Percentiles rank a stretch among this genome's conserved stretches.
Evolutionary conservation across 2,113 vertebrate genomes (phyloP).

Genomic region (Aplodontia rufa): DNA sequence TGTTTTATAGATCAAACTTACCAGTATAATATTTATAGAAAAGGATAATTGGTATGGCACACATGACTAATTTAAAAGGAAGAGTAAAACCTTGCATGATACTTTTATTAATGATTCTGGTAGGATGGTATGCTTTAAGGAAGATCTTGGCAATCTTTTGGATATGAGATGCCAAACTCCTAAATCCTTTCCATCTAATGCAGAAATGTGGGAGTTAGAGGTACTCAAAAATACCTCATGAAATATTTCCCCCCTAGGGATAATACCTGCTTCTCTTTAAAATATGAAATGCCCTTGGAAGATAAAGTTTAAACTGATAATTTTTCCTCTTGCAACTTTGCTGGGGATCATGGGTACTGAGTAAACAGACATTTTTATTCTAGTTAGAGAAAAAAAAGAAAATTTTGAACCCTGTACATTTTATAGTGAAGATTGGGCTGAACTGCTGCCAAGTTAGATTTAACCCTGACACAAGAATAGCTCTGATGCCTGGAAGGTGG

Average conservation of each 20-base stretch:
- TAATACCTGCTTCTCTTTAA: not conserved
- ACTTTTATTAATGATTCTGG: slow-evolving; percentile 11
- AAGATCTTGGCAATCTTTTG: slow-evolving; percentile 47
- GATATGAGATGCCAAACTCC: not conserved
- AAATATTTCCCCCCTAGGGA: not conserved
- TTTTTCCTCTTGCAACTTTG: not conserved
- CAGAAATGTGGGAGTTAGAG: not conserved
- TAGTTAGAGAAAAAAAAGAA: not conserved
- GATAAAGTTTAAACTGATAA: not conserved
- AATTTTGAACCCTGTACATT: not conserved
- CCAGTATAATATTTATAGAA: not conserved
- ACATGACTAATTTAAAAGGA: not conserved
- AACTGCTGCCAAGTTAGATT: not conserved
- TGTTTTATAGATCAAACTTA: slow-evolving; percentile 21
- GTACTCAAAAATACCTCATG: not conserved
- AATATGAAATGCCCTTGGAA: not conserved
- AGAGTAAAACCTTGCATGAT: not conserved
- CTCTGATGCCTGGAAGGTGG: not conserved
- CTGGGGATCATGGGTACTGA: not conserved
- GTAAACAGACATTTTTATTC: not conserved
- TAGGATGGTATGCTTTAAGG: not conserved
- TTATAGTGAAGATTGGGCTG: not conserved
- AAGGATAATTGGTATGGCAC: not conserved
- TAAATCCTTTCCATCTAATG: slow-evolving; percentile 28
- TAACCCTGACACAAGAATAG: not conserved